Percentiles rank a stretch among this genome's conserved stretches.
phyloP scores from a whole-genome alignment of 2,888 invertebrate genomes.

The Mactromeris polynyma region DNA sequence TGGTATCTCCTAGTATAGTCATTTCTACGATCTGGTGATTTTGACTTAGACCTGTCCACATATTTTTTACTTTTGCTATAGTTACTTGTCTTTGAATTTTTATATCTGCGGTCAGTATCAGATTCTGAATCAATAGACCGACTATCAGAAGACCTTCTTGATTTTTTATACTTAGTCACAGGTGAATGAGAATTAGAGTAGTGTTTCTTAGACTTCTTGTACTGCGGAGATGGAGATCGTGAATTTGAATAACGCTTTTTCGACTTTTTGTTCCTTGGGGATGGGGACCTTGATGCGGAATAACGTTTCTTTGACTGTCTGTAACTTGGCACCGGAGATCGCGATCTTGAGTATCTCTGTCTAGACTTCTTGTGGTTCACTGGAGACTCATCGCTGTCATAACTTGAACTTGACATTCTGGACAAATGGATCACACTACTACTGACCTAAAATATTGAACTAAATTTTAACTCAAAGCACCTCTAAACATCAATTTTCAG shows the following conservation, averaged over 20 bases:
- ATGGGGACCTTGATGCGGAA: conserved; percentile 39
- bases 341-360: conserved; percentile 40
- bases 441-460: neutral
- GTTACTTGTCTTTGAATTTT: neutral
- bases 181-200: conserved; percentile 15
- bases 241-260: neutral
- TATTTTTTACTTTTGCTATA: conserved; percentile 13
- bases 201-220: neutral
- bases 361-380: conserved; percentile 14
- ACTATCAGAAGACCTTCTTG: neutral
- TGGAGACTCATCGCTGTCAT: conserved; percentile 42
- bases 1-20: neutral
- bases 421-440: neutral
- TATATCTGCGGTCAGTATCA: neutral
- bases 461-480: neutral
- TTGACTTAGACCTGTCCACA: conserved; percentile 11
- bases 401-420: conserved; percentile 54
- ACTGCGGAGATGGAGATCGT: neutral
- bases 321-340: conserved; percentile 30
- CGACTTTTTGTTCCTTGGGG: conserved; percentile 30
- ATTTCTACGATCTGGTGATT: conserved; percentile 6
- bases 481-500: too few relatives aligned
- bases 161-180: neutral
- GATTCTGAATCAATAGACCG: neutral
- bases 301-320: conserved; percentile 29